Conservation (phyloP, 2,797 vertebrate species). For the Sebastes diploproa region DNA sequence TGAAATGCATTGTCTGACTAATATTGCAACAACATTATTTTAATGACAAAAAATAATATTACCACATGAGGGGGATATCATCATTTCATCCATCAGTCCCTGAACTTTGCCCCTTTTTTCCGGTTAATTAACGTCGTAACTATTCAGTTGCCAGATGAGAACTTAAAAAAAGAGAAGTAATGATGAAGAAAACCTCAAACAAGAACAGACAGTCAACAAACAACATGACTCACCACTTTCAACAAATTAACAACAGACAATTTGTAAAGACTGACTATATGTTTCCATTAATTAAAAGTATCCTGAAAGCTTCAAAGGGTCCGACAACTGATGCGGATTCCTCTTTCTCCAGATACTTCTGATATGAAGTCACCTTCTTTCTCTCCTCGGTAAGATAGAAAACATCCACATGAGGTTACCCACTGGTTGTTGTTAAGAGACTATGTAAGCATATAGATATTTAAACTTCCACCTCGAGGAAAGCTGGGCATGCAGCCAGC, state of each 20-base stretch:
- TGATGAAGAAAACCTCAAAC: neutral
- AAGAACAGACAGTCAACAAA: neutral
- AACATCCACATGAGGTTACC: constrained; percentile 61
- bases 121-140: constrained; percentile 18
- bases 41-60: constrained; percentile 33
- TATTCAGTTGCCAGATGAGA: neutral
- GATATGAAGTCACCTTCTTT: constrained; percentile 57
- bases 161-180: neutral
- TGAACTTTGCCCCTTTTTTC: constrained; percentile 2
- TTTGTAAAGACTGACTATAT: neutral
- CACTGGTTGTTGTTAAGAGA: constrained; percentile 52
- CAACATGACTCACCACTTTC: neutral
- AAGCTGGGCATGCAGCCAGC: constrained; percentile 59
- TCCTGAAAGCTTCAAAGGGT: neutral
- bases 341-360: constrained; percentile 25
- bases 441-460: constrained; percentile 64
- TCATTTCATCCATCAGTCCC: neutral
- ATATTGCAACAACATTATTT: constrained; percentile 13
- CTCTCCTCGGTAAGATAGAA: constrained; percentile 34
- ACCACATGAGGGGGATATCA: constrained; percentile 36
- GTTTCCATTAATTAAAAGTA: constrained; percentile 23
- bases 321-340: neutral
- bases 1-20: neutral
- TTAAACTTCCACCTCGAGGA: constrained; percentile 58
- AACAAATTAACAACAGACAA: constrained; percentile 12